A percentile compares a stretch with the other conserved stretches of the same genome.
phyloP scores from a whole-genome alignment of 2,113 vertebrate genomes.

The Ondatra zibethicus region DNA sequence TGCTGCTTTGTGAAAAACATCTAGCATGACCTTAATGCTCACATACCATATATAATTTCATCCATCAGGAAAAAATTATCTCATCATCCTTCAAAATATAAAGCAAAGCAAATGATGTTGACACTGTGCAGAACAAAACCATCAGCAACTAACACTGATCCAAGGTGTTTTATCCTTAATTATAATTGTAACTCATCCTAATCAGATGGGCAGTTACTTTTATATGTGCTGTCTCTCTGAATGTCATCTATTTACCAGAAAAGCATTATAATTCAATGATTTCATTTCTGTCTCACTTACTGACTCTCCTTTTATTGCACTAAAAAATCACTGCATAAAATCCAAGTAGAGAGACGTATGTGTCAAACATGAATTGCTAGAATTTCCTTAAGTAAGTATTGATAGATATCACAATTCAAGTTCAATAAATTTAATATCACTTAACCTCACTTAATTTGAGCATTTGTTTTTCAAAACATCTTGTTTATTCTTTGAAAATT shows the following conservation, averaged over 20 bases:
- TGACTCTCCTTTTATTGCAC: neutral
- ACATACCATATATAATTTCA: neutral
- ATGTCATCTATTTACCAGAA: neutral
- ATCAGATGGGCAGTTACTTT: neutral
- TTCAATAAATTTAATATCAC: neutral
- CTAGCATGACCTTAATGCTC: neutral
- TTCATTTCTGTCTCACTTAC: neutral
- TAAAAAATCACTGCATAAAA: neutral
- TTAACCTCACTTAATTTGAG: neutral
- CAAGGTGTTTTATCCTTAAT: neutral
- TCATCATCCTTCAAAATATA: neutral
- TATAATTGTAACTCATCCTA: neutral
- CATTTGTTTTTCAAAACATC: neutral
- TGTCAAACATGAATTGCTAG: neutral
- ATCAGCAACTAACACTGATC: neutral
- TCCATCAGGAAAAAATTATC: neutral
- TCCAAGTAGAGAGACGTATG: neutral
- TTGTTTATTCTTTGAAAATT: neutral
- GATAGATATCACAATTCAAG: neutral
- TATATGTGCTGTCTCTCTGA: too few species aligned
- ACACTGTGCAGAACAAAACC: neutral
- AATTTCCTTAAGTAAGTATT: neutral
- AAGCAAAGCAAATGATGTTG: neutral
- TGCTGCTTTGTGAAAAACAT: conserved; percentile 67
- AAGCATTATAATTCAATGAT: neutral